These are phyloP conservation scores for Brachionus koreanus DNA, from an alignment of 1,140 invertebrate genomes.

Conservation along the genomic window DNA sequence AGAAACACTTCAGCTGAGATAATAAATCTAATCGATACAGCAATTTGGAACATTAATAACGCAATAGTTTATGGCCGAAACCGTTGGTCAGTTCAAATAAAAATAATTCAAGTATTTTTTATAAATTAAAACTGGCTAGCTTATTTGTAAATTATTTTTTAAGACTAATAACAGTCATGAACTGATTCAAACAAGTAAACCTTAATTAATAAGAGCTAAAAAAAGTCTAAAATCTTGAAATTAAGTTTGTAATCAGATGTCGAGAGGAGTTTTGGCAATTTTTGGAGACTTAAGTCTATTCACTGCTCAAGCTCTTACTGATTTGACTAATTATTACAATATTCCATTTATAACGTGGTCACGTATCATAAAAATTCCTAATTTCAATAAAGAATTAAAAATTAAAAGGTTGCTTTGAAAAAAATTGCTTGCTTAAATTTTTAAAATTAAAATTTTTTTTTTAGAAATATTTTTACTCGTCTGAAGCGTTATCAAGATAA, in stretches of 20 bases:
- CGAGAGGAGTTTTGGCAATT: conserved; percentile 81
- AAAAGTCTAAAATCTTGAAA: neutral
- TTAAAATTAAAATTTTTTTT: neutral
- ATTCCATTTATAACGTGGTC: conserved; percentile 78
- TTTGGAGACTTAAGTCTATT: conserved; percentile 82
- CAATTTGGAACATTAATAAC: conserved; percentile 20
- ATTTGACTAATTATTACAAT: conserved; percentile 89
- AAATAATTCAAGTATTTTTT: neutral
- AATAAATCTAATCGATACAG: neutral
- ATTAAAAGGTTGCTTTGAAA: neutral
- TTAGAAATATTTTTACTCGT: neutral
- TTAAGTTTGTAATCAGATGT: conserved; percentile 84
- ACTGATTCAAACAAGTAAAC: conserved; percentile 5
- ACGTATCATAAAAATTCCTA: neutral
- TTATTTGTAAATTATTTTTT: neutral
- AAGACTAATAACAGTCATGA: neutral
- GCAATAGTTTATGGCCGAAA: conserved; percentile 9
- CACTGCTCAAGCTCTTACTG: conserved; percentile 86
- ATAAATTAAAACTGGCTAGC: neutral
- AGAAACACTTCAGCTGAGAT: neutral
- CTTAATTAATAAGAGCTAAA: neutral
- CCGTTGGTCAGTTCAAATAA: neutral
- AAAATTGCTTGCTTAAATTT: neutral
- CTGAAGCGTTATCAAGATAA: neutral
- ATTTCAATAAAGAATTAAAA: neutral